These are phyloP conservation scores for Notarius quadriscutis DNA, from an alignment of 2,113 vertebrate species.

Conservation along the genomic window DNA sequence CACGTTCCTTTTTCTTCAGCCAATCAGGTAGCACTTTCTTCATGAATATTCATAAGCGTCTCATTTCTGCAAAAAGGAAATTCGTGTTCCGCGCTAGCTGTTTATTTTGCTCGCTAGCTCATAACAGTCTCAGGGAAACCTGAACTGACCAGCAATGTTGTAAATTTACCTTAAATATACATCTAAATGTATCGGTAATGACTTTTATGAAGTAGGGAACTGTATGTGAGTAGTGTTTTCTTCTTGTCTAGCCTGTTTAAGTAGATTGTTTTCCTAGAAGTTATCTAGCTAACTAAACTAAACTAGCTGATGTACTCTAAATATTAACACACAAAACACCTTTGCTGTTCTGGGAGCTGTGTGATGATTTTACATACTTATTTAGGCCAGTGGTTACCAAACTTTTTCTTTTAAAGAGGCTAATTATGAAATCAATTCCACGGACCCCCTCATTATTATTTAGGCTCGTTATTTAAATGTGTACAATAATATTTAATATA, in stretches of 20 bases:
- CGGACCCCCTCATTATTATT: background rate
- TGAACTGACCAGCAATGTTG: background rate
- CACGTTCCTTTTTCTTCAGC: no score
- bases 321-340: background rate
- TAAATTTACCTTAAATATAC: background rate
- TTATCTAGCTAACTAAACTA: background rate
- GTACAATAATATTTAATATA: no score
- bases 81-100: background rate
- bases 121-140: background rate
- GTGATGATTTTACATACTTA: background rate
- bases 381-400: background rate
- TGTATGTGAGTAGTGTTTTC: slow-evolving; percentile 28
- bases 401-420: background rate
- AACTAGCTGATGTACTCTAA: background rate
- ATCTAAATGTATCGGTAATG: slow-evolving; percentile 8
- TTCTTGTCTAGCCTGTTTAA: background rate
- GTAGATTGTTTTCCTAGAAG: background rate
- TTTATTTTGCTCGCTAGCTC: background rate
- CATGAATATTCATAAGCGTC: no score
- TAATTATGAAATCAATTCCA: background rate
- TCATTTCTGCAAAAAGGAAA: no score
- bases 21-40: no score
- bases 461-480: background rate
- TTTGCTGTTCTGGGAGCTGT: background rate
- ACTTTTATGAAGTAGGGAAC: background rate